Percentiles rank a stretch among this genome's conserved stretches.
Evolutionary conservation across 2,113 vertebrate species (phyloP).

Genomic region (Otus sunia): DNA sequence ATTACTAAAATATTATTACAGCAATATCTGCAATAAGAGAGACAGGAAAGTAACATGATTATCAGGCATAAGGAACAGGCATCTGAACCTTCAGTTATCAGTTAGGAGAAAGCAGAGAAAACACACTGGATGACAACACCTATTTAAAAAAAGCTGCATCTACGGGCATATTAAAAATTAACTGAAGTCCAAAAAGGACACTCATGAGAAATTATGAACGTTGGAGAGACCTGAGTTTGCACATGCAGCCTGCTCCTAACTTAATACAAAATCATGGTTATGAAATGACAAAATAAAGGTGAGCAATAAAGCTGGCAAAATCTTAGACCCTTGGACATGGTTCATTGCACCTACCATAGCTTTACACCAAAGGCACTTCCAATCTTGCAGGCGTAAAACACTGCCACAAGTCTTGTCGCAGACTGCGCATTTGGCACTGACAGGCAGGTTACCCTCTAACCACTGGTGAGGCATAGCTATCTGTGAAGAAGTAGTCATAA

Average conservation of each 20-base stretch:
- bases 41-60: not conserved
- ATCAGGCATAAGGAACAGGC: not conserved
- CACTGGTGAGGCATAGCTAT: constrained; percentile 98
- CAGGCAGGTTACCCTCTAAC: constrained; percentile 95
- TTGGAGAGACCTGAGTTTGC: not conserved
- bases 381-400: constrained; percentile 94
- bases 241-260: not conserved
- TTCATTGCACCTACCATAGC: constrained; percentile 84
- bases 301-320: not conserved
- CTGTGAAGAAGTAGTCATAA: constrained; percentile 62
- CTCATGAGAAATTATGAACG: not conserved
- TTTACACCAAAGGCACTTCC: constrained; percentile 99
- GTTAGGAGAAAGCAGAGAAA: not conserved
- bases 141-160: not conserved
- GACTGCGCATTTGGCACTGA: constrained; percentile 96
- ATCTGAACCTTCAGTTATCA: not conserved
- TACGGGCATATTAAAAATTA: not conserved
- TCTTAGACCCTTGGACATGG: fast-evolving
- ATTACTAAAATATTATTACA: not conserved
- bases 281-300: not conserved
- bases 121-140: not conserved
- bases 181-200: not conserved
- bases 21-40: not conserved
- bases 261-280: not conserved
- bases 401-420: constrained; percentile 98